Evolutionary conservation across 35 echinoderm and acorn worm genomes (phyloP).

Genomic region (Amphiura filiformis): DNA sequence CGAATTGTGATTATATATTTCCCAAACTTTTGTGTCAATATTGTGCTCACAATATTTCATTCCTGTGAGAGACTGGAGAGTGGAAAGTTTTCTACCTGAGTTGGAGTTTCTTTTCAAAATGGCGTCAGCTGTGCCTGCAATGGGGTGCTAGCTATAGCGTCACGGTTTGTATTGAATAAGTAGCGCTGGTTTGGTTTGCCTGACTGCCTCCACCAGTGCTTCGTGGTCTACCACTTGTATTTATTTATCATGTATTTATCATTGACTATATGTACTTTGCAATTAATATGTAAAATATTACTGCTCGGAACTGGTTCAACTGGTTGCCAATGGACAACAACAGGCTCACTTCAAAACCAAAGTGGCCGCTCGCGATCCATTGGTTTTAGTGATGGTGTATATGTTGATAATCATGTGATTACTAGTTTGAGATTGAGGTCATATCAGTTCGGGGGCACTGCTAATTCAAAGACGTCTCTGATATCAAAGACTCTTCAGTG

Average conservation of each 20-base stretch:
- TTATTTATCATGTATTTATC: neutral
- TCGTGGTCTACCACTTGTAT: too few species aligned
- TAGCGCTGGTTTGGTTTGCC: neutral
- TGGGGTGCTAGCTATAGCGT: neutral
- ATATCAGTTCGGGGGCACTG: too few species aligned
- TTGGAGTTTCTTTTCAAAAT: neutral
- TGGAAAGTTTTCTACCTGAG: too few species aligned
- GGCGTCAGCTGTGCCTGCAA: neutral
- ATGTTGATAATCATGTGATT: neutral
- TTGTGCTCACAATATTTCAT: too few species aligned
- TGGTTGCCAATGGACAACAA: neutral
- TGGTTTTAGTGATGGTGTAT: neutral
- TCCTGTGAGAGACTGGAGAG: too few species aligned
- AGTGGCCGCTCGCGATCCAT: neutral
- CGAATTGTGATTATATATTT: too few species aligned
- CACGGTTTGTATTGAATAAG: neutral
- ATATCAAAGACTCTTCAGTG: too few species aligned
- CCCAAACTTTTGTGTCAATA: too few species aligned
- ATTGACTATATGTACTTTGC: neutral
- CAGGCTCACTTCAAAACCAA: neutral
- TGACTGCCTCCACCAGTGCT: neutral
- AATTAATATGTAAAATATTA: neutral
- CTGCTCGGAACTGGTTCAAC: neutral
- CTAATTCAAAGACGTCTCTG: too few species aligned
- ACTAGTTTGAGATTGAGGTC: neutral